Base-by-base conservation (phyloP, 2,113 vertebrate genomes). In the Triplophysa siluroides region DNA sequence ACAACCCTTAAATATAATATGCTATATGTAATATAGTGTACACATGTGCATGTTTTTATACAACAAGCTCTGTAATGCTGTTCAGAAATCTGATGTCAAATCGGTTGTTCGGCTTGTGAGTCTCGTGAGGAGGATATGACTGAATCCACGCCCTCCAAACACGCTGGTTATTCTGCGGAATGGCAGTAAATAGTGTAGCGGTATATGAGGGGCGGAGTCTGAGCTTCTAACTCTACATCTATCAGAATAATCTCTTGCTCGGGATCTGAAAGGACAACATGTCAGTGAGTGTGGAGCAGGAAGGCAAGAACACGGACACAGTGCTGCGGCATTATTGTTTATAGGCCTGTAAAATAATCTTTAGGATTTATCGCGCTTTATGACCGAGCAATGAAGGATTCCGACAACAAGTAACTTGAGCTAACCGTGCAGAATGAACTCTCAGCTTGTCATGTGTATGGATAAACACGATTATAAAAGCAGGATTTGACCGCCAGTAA, bases 121-220 rank as follows among this genome's bases (percentile, higher is more conserved):
- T 90, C 88, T 87, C 86, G 84, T 87, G 81, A 83, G 85, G 81
- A 83, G 85, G 12, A 24, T 70, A 23, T 43, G 52, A 6, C 54
- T 21, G 68, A 63, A 75, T 43, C 54, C 70, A 60, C 78, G 64
- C 50, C 58, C 50, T 54, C 69, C 63, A 29, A 63, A 50, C 79
- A 50, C 65, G 24, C 60, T 65, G 66, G 85, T 82, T 76, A 88
- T 85, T 85, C 83, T 78, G 52, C 78, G 85, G 84, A 88, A 67
- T 61, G 72, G 63, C 81, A 85, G 81, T 86, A 91, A 60, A 88
- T 91, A 85, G 86, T 79, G 62, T 65, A 23, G 62, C 75, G 26
- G 88, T 81, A 90, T 91, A 85, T 87, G 86, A 88, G 91, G 90
- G 92, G 92, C 92, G 90, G 89, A 89, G 91, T 90, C 92, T 90